phyloP scores from a whole-genome alignment of 2,888 invertebrate genomes.

The Drosophila mulleri region DNA sequence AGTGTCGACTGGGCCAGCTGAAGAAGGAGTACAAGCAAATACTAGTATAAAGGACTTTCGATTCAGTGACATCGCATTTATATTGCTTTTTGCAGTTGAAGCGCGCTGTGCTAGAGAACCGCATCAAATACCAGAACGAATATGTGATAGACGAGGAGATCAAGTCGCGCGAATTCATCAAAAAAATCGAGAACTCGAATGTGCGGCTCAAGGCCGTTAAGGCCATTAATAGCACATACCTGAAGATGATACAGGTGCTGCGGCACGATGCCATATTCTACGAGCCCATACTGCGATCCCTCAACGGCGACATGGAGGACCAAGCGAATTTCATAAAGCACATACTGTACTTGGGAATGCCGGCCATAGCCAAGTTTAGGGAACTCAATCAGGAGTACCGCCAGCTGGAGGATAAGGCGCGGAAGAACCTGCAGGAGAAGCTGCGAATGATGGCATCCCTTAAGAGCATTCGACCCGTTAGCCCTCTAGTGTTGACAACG shows the following conservation, averaged over 20 bases:
- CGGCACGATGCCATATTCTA: conserved; percentile 83
- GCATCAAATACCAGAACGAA: conserved; percentile 82
- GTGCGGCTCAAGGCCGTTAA: conserved; percentile 83
- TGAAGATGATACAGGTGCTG: conserved; percentile 81
- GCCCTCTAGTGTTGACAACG: background rate
- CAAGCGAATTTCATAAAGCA: conserved; percentile 83
- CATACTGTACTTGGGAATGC: conserved; percentile 82
- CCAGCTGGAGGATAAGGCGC: conserved; percentile 76
- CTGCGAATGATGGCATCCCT: conserved; percentile 69
- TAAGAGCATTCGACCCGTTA: conserved; percentile 37
- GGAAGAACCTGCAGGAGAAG: conserved; percentile 73
- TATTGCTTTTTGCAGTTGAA: conserved; percentile 63
- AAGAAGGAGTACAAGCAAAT: conserved; percentile 71
- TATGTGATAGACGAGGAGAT: conserved; percentile 80
- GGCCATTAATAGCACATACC: conserved; percentile 82
- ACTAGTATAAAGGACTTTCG: conserved; percentile 54
- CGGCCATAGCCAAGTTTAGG: conserved; percentile 79
- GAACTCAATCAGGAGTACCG: conserved; percentile 77
- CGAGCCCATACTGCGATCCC: conserved; percentile 83
- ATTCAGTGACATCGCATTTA: no score
- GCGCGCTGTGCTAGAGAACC: conserved; percentile 78
- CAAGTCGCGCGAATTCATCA: conserved; percentile 73
- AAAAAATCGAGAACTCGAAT: conserved; percentile 83
- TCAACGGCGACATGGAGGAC: conserved; percentile 83
- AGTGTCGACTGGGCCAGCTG: conserved; percentile 70